phyloP scores from a whole-genome alignment of 2,888 invertebrate species.

The Adelognathus sp. region DNA sequence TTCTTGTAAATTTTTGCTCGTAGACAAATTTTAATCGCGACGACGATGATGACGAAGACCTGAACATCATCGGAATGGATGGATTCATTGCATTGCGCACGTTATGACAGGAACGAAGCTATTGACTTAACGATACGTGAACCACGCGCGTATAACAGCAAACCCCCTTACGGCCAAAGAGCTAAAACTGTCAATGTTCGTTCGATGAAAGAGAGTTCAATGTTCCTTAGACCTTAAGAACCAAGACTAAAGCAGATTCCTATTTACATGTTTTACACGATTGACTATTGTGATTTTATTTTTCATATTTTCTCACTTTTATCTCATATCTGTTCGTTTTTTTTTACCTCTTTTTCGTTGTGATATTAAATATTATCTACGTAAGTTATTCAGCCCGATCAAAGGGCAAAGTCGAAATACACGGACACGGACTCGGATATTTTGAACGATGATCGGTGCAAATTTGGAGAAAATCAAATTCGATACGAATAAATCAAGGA shows the following conservation, averaged over 20 bases:
- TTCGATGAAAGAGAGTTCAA: constrained; percentile 37
- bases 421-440: constrained; percentile 44
- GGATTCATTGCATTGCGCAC: constrained; percentile 79
- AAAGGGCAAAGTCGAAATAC: constrained; percentile 19
- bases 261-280: constrained; percentile 4
- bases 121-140: constrained; percentile 23
- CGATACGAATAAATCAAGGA: neutral
- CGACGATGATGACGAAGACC: constrained; percentile 74
- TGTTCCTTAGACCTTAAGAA: constrained; percentile 49
- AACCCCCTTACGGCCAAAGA: too few relatives aligned
- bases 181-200: neutral
- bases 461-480: neutral
- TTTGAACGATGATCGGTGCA: constrained; percentile 28
- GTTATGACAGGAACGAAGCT: constrained; percentile 69
- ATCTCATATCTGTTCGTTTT: neutral
- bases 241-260: constrained; percentile 20
- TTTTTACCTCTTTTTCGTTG: neutral
- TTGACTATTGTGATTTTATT: constrained; percentile 28
- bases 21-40: constrained; percentile 71
- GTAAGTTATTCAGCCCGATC: constrained; percentile 5
- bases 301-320: neutral
- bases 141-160: neutral
- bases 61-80: constrained; percentile 77
- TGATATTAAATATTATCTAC: constrained; percentile 24
- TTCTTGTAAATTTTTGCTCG: constrained; percentile 73